Conservation (phyloP, 2,113 vertebrate genomes). For the Chlorodrepanis virens region DNA sequence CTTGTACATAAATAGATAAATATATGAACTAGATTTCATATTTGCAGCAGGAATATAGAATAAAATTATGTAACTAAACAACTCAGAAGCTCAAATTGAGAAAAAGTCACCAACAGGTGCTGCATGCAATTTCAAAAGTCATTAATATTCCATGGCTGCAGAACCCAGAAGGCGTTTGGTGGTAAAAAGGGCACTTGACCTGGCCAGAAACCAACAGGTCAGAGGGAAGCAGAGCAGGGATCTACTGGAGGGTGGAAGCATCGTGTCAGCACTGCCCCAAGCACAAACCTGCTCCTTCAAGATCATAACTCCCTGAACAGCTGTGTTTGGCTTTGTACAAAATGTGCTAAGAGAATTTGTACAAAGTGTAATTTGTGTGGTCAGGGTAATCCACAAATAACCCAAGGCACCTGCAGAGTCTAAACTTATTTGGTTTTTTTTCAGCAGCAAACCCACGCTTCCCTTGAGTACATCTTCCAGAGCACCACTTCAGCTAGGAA, state of each 20-base stretch:
- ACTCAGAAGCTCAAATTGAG: neutral
- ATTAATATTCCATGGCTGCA: neutral
- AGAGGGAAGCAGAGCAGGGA: neutral
- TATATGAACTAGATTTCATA: neutral
- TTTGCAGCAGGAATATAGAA: neutral
- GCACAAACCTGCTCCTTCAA: neutral
- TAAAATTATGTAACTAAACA: neutral
- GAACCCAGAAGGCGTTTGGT: neutral
- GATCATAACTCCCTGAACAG: neutral
- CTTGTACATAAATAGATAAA: neutral
- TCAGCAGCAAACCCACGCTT: neutral
- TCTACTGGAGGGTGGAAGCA: neutral
- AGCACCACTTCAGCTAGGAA: neutral
- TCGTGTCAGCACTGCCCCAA: neutral
- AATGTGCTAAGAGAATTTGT: neutral
- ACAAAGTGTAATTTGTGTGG: neutral
- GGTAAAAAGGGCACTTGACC: neutral
- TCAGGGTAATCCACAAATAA: neutral
- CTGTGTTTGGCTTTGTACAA: neutral
- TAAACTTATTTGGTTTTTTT: neutral
- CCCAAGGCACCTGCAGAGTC: neutral
- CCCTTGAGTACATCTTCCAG: neutral
- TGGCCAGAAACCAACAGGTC: neutral
- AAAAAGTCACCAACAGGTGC: neutral
- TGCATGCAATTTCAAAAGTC: neutral